Percentiles rank a stretch among this genome's conserved stretches.
phyloP scores from a whole-genome alignment of 2,113 vertebrate genomes.

The Cyprinodon variegatus region DNA sequence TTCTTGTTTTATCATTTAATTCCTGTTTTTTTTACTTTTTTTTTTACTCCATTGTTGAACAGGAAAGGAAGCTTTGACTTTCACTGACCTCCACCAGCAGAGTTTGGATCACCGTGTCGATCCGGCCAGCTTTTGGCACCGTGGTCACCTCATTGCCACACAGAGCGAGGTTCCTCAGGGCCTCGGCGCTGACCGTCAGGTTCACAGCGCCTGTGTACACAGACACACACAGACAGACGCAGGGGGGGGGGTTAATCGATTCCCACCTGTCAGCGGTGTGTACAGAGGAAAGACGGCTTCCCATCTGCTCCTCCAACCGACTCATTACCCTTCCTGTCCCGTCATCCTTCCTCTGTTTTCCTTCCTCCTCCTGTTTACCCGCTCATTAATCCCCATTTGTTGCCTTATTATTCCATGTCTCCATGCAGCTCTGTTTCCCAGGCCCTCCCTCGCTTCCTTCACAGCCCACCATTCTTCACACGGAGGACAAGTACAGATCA shows the following conservation, averaged over 20 bases:
- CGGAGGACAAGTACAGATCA: conserved; percentile 68
- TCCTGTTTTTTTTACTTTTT: too few relatives aligned
- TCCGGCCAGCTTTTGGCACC: conserved; percentile 71
- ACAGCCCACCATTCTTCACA: conserved; percentile 64
- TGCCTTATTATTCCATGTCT: conserved; percentile 59
- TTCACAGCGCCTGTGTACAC: conserved; percentile 74
- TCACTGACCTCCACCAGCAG: conserved; percentile 84
- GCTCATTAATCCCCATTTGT: conserved; percentile 70
- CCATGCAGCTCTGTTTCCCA: conserved; percentile 34
- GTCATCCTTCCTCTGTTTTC: conserved; percentile 26
- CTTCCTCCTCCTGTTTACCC: conserved; percentile 41
- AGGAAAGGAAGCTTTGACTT: not conserved
- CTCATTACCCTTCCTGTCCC: conserved; percentile 42
- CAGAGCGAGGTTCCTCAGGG: conserved; percentile 40
- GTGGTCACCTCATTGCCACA: conserved; percentile 71
- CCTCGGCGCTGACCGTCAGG: conserved; percentile 81
- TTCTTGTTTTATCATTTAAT: too few relatives aligned
- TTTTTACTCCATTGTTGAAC: too few relatives aligned
- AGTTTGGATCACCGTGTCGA: conserved; percentile 78
- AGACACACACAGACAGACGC: conserved; percentile 16
- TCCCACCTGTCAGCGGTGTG: conserved; percentile 28
- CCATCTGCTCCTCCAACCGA: conserved; percentile 22
- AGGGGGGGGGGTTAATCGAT: conserved; percentile 13
- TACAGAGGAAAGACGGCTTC: conserved; percentile 26
- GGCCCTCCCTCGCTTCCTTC: conserved; percentile 39